phyloP scores from a whole-genome alignment of 2,888 invertebrate species.

The Polyommatus icarus region DNA sequence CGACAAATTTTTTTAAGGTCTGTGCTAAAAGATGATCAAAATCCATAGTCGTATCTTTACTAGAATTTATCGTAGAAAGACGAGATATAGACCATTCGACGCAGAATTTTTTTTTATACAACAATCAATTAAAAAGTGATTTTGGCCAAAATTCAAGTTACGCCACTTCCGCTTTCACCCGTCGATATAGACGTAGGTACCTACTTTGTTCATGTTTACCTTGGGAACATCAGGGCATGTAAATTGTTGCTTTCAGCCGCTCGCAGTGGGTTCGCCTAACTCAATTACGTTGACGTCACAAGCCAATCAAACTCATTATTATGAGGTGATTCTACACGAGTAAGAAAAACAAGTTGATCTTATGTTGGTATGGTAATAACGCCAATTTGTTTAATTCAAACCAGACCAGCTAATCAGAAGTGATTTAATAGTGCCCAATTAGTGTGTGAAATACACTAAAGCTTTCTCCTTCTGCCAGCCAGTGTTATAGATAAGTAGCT shows the following conservation, averaged over 20 bases:
- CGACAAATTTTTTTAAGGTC: too few species aligned
- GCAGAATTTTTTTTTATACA: too few species aligned
- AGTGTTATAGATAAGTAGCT: neutral
- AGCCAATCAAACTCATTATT: neutral
- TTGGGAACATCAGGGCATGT: neutral
- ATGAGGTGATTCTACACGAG: neutral
- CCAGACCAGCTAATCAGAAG: too few species aligned
- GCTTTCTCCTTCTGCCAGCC: neutral
- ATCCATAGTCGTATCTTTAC: too few species aligned
- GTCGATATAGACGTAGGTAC: too few species aligned
- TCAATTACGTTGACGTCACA: constrained; percentile 6
- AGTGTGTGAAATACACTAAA: neutral
- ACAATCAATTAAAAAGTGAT: too few species aligned
- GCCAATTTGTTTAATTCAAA: neutral
- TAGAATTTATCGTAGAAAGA: too few species aligned
- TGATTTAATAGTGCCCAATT: neutral
- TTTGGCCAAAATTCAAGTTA: too few species aligned
- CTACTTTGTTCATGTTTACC: neutral
- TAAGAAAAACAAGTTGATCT: neutral
- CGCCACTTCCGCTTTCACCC: too few species aligned
- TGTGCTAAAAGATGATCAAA: too few species aligned
- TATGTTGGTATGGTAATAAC: neutral
- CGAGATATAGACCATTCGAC: too few species aligned
- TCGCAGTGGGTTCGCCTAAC: neutral
- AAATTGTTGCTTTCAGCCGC: constrained; percentile 4